Conservation (phyloP, 2,113 vertebrate genomes). For the Equus przewalskii region DNA sequence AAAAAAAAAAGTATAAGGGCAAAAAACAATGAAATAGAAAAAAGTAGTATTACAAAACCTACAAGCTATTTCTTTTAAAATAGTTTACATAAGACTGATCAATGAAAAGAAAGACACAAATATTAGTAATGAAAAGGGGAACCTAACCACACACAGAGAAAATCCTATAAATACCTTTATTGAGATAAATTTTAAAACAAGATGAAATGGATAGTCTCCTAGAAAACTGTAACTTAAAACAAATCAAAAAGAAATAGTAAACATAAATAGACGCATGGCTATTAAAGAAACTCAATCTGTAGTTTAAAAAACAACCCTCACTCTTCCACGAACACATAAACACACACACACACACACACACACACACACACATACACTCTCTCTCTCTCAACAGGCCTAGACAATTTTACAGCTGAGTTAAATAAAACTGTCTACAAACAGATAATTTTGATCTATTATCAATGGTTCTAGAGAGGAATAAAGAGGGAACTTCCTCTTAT, state of each 20-base stretch:
- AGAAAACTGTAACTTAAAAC: conserved; percentile 3
- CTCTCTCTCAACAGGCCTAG: neutral
- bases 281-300: neutral
- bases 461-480: neutral
- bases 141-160: neutral
- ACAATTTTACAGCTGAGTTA: neutral
- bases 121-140: neutral
- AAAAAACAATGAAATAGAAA: neutral
- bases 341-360: neutral
- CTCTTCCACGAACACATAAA: neutral
- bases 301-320: neutral
- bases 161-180: neutral
- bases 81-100: neutral
- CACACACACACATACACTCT: neutral
- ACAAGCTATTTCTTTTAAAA: neutral
- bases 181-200: conserved; percentile 7
- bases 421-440: neutral
- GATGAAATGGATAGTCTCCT: neutral
- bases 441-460: neutral
- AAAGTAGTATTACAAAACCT: neutral
- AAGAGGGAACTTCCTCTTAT: neutral
- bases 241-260: neutral
- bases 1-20: neutral
- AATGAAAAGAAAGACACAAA: neutral
- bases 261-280: neutral